Evolutionary conservation across 1,140 invertebrate genomes (phyloP).

Genomic region (Marisa cornuarietis): DNA sequence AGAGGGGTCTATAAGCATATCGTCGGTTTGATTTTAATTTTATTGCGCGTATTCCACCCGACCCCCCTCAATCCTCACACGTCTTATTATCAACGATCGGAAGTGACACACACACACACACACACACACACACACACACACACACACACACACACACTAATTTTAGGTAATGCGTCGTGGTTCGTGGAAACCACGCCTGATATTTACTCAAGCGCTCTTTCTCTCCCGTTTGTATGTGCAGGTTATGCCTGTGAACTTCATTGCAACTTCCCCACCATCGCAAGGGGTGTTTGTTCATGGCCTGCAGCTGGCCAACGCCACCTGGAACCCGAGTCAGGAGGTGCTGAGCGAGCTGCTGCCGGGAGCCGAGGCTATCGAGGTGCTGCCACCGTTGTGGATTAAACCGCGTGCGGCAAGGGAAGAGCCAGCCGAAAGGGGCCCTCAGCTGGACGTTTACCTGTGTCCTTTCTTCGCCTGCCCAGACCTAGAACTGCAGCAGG

Average conservation of each 20-base stretch:
- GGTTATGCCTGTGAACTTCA: slow-evolving; percentile 57
- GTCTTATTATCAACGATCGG: not conserved
- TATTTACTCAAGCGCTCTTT: slow-evolving; percentile 8
- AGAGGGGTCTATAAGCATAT: too few species aligned
- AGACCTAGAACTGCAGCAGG: slow-evolving; percentile 32
- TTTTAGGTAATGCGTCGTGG: slow-evolving; percentile 4
- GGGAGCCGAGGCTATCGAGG: slow-evolving; percentile 31
- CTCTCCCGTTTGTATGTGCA: slow-evolving; percentile 35
- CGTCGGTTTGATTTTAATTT: too few species aligned
- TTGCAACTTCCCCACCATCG: slow-evolving; percentile 39
- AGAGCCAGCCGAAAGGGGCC: not conserved
- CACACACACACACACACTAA: not conserved
- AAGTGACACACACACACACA: not conserved
- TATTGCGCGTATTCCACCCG: too few species aligned
- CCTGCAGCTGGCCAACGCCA: slow-evolving; percentile 55
- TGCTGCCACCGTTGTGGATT: slow-evolving; percentile 56
- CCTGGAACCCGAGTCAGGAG: slow-evolving; percentile 50
- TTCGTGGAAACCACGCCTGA: slow-evolving; percentile 9
- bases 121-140: not conserved
- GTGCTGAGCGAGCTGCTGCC: slow-evolving; percentile 39
- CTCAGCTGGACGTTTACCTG: slow-evolving; percentile 33
- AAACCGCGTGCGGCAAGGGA: slow-evolving; percentile 32
- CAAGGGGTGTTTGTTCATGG: slow-evolving; percentile 54
- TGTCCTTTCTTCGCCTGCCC: slow-evolving; percentile 46
- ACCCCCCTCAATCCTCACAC: not conserved